Conservation (phyloP, 2,797 vertebrate genomes). For the Betta splendens region DNA sequence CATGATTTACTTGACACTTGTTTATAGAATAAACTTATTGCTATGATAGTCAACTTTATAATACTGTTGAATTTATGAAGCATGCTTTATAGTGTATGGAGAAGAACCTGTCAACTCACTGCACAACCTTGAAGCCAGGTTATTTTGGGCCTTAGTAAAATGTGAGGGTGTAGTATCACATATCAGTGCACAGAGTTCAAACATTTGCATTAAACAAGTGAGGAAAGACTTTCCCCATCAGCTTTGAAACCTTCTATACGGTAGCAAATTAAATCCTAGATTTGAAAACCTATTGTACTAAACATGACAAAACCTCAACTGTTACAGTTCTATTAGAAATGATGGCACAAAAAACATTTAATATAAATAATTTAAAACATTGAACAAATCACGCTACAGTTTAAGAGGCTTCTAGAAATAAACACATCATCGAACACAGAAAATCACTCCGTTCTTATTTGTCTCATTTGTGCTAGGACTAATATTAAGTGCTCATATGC, state of each 20-base stretch:
- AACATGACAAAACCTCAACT: not conserved
- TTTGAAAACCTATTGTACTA: not conserved
- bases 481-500: not conserved
- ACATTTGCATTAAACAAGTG: not conserved
- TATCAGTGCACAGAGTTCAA: conserved; percentile 8
- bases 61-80: not conserved
- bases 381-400: not conserved
- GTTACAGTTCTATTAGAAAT: not conserved
- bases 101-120: not conserved
- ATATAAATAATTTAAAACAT: conserved; percentile 20
- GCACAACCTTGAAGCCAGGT: conserved; percentile 12
- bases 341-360: not conserved
- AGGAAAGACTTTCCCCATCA: not conserved
- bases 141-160: conserved; percentile 52
- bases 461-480: not conserved
- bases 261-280: not conserved
- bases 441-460: not conserved
- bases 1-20: conserved; percentile 7
- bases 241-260: not conserved
- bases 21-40: conserved; percentile 34
- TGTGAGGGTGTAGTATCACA: conserved; percentile 33
- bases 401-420: not conserved
- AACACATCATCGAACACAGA: not conserved
- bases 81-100: not conserved
- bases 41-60: not conserved